Conservation (phyloP, 2,888 invertebrate genomes). For the Synergus umbraculus region DNA sequence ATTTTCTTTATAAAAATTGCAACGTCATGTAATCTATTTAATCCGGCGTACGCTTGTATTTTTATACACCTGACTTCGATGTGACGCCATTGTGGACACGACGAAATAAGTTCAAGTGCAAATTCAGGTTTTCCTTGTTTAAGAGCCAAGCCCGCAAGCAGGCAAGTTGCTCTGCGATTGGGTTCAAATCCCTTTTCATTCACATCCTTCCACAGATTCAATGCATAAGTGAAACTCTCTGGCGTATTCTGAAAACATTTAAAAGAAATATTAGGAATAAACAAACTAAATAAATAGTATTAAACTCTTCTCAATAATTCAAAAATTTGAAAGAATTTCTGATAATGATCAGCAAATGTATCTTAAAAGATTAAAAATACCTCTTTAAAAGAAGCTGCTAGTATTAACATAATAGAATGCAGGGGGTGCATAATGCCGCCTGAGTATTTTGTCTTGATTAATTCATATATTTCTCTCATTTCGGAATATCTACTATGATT, state of each 20-base stretch:
- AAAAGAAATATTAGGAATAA: neutral
- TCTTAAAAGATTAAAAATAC: conserved; percentile 76
- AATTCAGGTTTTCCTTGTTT: conserved; percentile 84
- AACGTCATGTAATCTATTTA: conserved; percentile 77
- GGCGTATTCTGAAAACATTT: conserved; percentile 82
- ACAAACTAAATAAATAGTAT: neutral
- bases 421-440: conserved; percentile 84
- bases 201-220: conserved; percentile 82
- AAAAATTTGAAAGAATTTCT: no score
- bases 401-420: conserved; percentile 82
- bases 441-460: conserved; percentile 81
- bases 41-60: conserved; percentile 81
- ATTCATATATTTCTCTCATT: conserved; percentile 82
- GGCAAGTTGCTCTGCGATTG: conserved; percentile 82
- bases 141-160: conserved; percentile 83
- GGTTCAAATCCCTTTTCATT: conserved; percentile 80
- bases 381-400: conserved; percentile 87
- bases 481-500: conserved; percentile 84
- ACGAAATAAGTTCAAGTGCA: conserved; percentile 83
- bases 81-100: conserved; percentile 80
- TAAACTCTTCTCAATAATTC: no score
- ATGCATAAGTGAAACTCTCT: conserved; percentile 84
- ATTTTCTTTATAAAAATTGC: neutral
- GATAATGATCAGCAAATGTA: no score
- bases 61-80: conserved; percentile 85